phyloP scores from a whole-genome alignment of 30 jellyfish, hydroid and myxozoan genomes.

The Euphysa ruthae region DNA sequence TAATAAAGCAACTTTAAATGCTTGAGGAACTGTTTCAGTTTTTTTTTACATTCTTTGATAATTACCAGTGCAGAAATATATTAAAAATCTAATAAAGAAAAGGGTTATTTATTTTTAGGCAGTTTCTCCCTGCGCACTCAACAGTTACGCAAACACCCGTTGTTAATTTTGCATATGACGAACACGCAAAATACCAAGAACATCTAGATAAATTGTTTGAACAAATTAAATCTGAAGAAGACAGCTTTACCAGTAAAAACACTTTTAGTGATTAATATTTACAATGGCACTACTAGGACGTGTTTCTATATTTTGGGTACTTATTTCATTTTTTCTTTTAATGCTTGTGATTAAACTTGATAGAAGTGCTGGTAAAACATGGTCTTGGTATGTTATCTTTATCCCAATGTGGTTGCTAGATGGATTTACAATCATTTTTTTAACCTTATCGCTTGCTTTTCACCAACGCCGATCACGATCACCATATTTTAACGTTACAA shows the following conservation, averaged over 20 bases:
- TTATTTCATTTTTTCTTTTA: conserved; percentile 44
- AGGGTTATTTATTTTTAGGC: neutral
- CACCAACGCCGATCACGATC: neutral
- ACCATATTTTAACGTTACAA: conserved; percentile 34
- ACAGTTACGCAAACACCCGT: conserved; percentile 22
- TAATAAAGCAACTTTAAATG: no score
- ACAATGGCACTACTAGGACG: conserved; percentile 83
- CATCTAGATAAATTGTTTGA: conserved; percentile 4
- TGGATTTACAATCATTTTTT: conserved; percentile 38
- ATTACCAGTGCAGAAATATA: no score
- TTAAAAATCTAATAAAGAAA: no score
- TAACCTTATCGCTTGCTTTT: conserved; percentile 20
- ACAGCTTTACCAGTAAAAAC: no score
- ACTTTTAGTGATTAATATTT: neutral
- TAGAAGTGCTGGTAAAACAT: conserved; percentile 31
- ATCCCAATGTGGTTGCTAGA: conserved; percentile 82
- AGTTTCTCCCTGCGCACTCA: conserved; percentile 18
- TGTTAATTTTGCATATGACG: conserved; percentile 17
- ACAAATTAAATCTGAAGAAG: neutral
- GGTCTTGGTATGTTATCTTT: conserved; percentile 84
- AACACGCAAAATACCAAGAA: conserved; percentile 2
- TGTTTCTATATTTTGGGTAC: conserved; percentile 51
- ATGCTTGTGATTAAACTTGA: conserved; percentile 68
- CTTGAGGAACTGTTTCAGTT: no score
- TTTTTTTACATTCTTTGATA: no score